A percentile compares a stretch with the other conserved stretches of the same genome.
phyloP scores from a whole-genome alignment of 1,140 invertebrate genomes.

The Artemia franciscana region DNA sequence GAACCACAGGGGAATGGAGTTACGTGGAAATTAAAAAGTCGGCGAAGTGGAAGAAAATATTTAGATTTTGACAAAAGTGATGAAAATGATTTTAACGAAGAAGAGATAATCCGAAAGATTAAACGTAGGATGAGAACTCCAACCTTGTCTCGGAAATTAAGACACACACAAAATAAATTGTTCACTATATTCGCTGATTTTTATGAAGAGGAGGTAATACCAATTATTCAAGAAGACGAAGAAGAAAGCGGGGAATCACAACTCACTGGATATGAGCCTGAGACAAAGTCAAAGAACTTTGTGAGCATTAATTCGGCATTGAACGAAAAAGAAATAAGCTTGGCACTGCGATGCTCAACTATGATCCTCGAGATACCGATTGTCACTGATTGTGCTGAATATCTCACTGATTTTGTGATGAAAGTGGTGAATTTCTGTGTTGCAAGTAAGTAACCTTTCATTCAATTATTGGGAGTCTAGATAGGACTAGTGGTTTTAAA shows the following conservation, averaged over 20 bases:
- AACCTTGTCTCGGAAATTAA: neutral
- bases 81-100: neutral
- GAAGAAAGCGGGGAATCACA: neutral
- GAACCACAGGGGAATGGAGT: neutral
- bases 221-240: neutral
- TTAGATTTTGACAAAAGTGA: neutral
- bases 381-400: neutral
- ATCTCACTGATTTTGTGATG: neutral
- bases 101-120: neutral
- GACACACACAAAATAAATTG: neutral
- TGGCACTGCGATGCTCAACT: neutral
- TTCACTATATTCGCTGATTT: neutral
- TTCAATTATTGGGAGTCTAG: no score
- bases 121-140: neutral
- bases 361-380: neutral
- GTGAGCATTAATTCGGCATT: neutral
- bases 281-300: neutral
- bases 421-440: neutral
- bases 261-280: neutral
- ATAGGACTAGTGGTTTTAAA: no score
- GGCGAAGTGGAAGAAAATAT: neutral
- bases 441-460: neutral
- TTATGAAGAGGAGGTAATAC: neutral
- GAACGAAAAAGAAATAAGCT: neutral
- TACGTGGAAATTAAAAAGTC: neutral